Base-by-base conservation (phyloP, 2,888 invertebrate genomes). In the Leptinotarsa peninsularis region DNA sequence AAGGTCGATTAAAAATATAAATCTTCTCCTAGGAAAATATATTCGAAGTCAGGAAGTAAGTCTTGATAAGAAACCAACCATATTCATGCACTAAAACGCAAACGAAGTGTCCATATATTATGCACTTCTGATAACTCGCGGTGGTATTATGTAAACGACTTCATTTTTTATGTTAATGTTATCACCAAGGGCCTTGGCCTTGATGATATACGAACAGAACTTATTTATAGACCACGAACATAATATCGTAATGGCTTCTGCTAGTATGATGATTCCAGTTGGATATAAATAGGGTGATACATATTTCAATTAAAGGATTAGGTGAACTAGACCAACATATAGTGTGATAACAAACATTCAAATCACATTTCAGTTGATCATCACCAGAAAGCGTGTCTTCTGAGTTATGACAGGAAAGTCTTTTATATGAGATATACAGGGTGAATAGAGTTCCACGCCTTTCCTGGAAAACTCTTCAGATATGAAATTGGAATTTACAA, bases 81-180 rank as follows among this genome's bases (percentile, higher is more conserved):
- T 66, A 66, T 67, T 70, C 67, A 71, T 49, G 71, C 56, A 58
- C 56, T 15, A 71, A 49, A 67, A 72, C 49, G 66, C 63, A 52
- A 71, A 73, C 49, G 14, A 67, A 50, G 56, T 71, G 23, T 67
- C 50, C 63, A 23, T 70, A 77, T 71, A 58, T 66, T 66, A 72
- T 73, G 73, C 73, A 50, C 27, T 77, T n/a, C 7, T 75, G 75
- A 77, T 75, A 75, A 72, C 71, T 60, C 60, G 68, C 66, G 67
- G 58, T 43, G 63, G 71, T 72, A 72, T 75, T 77, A 77, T 77
- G 77, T 68, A 75, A 77, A 77, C 73, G 21, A 14, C 54, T 49
- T 23, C 43, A 71, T 67, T 67, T 58, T 66, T 75, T 72, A 72
- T 72, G 72, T 56, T 49, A 72, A 72, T 67, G 70, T 73, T 73